Conservation (phyloP, 2,113 vertebrate genomes). For the Ceyx cyanopectus region DNA sequence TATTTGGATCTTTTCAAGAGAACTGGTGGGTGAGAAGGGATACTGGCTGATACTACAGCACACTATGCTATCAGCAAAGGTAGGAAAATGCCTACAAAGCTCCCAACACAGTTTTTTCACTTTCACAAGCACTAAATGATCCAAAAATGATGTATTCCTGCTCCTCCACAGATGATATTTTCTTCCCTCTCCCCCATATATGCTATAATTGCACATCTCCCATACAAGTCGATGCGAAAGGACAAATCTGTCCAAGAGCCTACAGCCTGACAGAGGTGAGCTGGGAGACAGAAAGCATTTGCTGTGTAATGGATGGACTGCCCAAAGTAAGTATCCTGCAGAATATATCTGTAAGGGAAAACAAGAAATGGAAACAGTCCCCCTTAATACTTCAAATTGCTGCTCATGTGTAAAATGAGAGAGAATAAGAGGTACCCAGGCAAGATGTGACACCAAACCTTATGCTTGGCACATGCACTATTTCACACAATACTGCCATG, state of each 20-base stretch:
- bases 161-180: constrained; percentile 44
- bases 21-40: neutral
- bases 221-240: neutral
- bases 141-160: constrained; percentile 28
- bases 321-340: constrained; percentile 6
- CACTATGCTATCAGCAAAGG: neutral
- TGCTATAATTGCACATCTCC: constrained; percentile 35
- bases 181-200: constrained; percentile 31
- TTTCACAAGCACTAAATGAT: constrained; percentile 44
- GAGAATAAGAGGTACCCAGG: constrained; percentile 18
- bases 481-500: constrained; percentile 45
- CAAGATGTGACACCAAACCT: constrained; percentile 33
- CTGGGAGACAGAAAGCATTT: constrained; percentile 15
- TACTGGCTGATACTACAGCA: neutral
- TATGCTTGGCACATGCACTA: neutral
- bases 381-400: constrained; percentile 4
- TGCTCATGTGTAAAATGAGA: constrained; percentile 25
- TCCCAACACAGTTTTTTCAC: constrained; percentile 26
- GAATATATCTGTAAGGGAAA: constrained; percentile 7
- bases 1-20: neutral
- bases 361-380: constrained; percentile 24
- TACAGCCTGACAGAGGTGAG: constrained; percentile 25
- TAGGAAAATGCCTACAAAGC: neutral
- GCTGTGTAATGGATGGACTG: constrained; percentile 28
- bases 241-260: constrained; percentile 38